Evolutionary conservation across 2,888 invertebrate species (phyloP).

Genomic region (Melinaea menophilus): DNA sequence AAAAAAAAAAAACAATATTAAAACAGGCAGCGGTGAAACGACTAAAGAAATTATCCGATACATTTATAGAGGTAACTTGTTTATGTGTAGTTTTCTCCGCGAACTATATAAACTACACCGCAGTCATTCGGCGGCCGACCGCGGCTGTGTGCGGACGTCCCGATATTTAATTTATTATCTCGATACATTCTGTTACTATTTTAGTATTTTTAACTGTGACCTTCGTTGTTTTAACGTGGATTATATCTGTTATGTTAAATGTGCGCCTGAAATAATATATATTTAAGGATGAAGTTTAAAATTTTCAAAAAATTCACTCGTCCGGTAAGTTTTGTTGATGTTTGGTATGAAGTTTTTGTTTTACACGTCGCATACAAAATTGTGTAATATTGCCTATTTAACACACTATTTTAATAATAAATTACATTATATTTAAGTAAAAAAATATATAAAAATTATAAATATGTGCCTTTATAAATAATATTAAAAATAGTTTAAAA

Average conservation of each 20-base stretch:
- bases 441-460: no score
- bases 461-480: no score
- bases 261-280: slow-evolving; percentile 11
- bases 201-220: slow-evolving; percentile 41
- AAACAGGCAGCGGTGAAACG: slow-evolving; percentile 1
- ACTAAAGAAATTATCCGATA: slow-evolving; percentile 13
- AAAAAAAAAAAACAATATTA: not conserved
- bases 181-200: slow-evolving; percentile 25
- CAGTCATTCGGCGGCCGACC: slow-evolving; percentile 26
- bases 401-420: no score
- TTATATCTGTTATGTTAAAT: slow-evolving; percentile 29
- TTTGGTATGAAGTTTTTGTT: not conserved
- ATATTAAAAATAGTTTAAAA: no score
- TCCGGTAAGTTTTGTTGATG: slow-evolving; percentile 49
- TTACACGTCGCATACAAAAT: not conserved
- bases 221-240: slow-evolving; percentile 32
- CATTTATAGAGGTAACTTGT: slow-evolving; percentile 16
- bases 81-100: slow-evolving; percentile 32
- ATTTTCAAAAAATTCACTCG: slow-evolving; percentile 64
- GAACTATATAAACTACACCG: not conserved
- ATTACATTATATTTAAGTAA: no score
- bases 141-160: slow-evolving; percentile 33
- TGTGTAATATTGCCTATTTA: not conserved
- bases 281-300: slow-evolving; percentile 62
- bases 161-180: slow-evolving; percentile 17